phyloP scores from a whole-genome alignment of 2,888 invertebrate genomes.

The Leucoma salicis region DNA sequence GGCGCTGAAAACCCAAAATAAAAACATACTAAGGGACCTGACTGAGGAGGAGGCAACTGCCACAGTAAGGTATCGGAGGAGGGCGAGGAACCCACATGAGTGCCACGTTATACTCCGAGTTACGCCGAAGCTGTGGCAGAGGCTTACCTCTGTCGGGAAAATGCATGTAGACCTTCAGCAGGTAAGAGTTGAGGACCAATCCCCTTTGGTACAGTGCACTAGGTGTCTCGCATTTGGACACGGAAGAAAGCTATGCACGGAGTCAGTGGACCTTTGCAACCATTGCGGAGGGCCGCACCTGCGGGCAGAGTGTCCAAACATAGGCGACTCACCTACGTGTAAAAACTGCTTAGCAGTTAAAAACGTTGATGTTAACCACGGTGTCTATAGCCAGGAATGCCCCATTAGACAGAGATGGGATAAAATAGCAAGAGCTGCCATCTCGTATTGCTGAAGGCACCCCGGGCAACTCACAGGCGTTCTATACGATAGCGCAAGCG shows the following conservation, averaged over 20 bases:
- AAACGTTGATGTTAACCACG: no score
- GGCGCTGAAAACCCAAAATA: no score
- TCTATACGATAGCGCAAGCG: no score
- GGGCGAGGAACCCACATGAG: neutral
- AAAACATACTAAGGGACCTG: neutral
- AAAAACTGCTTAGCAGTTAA: neutral
- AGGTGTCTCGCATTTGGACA: no score
- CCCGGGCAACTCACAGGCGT: no score
- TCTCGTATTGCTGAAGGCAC: no score
- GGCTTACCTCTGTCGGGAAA: no score
- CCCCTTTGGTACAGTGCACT: neutral
- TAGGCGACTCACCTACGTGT: neutral
- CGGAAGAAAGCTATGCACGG: neutral
- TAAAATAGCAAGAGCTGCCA: no score
- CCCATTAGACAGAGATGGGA: no score
- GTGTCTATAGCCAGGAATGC: no score
- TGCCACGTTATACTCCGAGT: neutral
- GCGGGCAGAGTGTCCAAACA: no score
- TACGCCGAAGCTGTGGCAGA: neutral
- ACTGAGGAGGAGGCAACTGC: neutral
- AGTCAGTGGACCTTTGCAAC: neutral
- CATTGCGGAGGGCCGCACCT: neutral
- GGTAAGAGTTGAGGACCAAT: neutral
- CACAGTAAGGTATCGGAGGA: no score
- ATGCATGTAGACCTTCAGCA: neutral